Percentiles rank a stretch among this genome's conserved stretches.
Evolutionary conservation across 2,888 invertebrate genomes (phyloP).

Genomic region (Neelides folsomi): DNA sequence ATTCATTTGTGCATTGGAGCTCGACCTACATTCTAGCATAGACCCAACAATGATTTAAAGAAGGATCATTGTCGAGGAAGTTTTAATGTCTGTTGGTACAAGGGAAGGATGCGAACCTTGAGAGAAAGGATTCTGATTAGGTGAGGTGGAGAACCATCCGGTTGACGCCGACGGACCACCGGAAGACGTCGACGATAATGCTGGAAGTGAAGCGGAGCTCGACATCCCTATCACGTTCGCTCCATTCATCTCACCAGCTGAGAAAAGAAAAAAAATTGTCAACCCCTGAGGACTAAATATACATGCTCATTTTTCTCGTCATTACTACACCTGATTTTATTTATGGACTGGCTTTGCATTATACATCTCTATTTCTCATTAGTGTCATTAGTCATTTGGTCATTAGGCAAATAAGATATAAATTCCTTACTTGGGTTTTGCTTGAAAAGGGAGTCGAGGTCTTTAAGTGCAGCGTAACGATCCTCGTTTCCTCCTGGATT

Average conservation of each 20-base stretch:
- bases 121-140: constrained; percentile 27
- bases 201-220: constrained; percentile 23
- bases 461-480: constrained; percentile 88
- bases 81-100: too few species aligned
- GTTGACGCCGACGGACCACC: constrained; percentile 3
- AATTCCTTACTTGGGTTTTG: constrained; percentile 24
- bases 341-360: too few species aligned
- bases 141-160: constrained; percentile 28
- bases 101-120: constrained; percentile 16
- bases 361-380: too few species aligned
- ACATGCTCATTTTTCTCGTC: too few species aligned
- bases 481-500: constrained; percentile 50
- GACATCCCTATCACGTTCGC: constrained; percentile 1
- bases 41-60: background rate
- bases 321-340: too few species aligned
- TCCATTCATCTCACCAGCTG: constrained; percentile 16
- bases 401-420: too few species aligned
- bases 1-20: too few species aligned
- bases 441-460: constrained; percentile 60
- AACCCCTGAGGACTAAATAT: background rate
- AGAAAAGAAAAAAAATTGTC: constrained; percentile 2
- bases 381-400: too few species aligned
- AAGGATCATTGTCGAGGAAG: background rate
- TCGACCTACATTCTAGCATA: too few species aligned
- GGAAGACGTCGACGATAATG: constrained; percentile 26